phyloP scores from a whole-genome alignment of 2,888 invertebrate genomes.

The Bedellia somnulentella region DNA sequence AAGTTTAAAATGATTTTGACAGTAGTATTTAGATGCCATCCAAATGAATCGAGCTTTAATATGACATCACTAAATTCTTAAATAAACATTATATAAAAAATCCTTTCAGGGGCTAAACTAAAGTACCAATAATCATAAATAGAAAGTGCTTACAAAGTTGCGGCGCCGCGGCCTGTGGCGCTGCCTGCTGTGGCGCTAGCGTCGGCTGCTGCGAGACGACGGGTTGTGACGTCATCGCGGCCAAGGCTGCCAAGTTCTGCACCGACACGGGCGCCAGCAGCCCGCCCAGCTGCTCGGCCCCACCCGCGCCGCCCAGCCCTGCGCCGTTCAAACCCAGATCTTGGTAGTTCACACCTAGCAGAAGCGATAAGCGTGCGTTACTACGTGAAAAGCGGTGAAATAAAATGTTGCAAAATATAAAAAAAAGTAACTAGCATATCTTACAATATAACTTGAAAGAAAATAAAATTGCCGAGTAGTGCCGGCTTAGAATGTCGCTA shows the following conservation, averaged over 20 bases:
- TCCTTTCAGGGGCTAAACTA: no score
- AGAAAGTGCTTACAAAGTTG: conserved; percentile 53
- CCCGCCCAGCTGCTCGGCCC: conserved; percentile 87
- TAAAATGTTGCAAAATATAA: conserved; percentile 6
- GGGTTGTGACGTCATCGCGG: conserved; percentile 73
- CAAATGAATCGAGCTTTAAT: no score
- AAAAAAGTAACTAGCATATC: conserved; percentile 10
- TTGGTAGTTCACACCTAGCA: conserved; percentile 52
- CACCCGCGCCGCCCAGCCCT: conserved; percentile 60
- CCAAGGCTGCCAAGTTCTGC: conserved; percentile 89
- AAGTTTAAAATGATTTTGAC: no score
- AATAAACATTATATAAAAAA: no score
- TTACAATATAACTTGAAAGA: no score
- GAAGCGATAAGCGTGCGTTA: no score
- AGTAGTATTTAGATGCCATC: no score
- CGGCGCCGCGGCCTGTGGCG: conserved; percentile 35
- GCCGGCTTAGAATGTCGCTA: no score
- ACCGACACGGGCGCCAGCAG: conserved; percentile 82
- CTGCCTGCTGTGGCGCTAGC: conserved; percentile 39
- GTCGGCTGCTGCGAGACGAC: conserved; percentile 53
- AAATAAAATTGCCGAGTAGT: no score
- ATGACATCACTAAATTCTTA: no score
- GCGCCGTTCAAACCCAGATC: conserved; percentile 58
- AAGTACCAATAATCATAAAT: no score
- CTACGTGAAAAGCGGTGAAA: conserved; percentile 14